Evolutionary conservation across 2,888 invertebrate genomes (phyloP).

Genomic region (Plagiodera versicolora): DNA sequence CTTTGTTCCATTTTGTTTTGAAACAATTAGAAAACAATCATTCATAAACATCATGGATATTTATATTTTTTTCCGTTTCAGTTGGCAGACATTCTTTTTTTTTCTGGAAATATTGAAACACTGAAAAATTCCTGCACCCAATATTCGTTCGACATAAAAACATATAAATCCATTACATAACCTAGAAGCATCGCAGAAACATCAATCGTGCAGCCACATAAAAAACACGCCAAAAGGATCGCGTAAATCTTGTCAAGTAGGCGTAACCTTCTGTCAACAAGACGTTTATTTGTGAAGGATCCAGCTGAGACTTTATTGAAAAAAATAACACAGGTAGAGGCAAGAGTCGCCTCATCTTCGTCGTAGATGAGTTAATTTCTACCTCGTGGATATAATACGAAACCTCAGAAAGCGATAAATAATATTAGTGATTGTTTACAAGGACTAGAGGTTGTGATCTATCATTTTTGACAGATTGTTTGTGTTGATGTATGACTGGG

Average conservation of each 20-base stretch:
- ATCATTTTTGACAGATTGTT: neutral
- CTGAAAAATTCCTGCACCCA: too few relatives aligned
- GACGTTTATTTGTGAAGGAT: slow-evolving; percentile 20
- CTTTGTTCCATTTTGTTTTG: too few relatives aligned
- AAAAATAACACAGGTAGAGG: neutral
- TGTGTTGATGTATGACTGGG: neutral
- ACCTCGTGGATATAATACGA: neutral
- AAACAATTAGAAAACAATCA: too few relatives aligned
- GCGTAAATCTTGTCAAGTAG: neutral
- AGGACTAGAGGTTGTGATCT: neutral
- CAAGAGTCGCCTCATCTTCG: neutral
- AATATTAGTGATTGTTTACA: neutral
- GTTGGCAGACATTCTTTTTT: too few relatives aligned
- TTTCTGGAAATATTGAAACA: too few relatives aligned
- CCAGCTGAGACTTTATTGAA: neutral
- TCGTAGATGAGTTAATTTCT: neutral
- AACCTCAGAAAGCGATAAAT: neutral
- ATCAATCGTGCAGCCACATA: neutral
- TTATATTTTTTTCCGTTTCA: too few relatives aligned
- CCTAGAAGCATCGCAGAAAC: neutral
- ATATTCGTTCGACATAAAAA: too few relatives aligned
- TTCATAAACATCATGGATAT: too few relatives aligned
- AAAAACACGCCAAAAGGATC: neutral
- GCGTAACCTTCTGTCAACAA: slow-evolving; percentile 24
- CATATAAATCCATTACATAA: neutral